Evolutionary conservation across 1,140 invertebrate species (phyloP).

Genomic region (Drosophila pallidifrons): DNA sequence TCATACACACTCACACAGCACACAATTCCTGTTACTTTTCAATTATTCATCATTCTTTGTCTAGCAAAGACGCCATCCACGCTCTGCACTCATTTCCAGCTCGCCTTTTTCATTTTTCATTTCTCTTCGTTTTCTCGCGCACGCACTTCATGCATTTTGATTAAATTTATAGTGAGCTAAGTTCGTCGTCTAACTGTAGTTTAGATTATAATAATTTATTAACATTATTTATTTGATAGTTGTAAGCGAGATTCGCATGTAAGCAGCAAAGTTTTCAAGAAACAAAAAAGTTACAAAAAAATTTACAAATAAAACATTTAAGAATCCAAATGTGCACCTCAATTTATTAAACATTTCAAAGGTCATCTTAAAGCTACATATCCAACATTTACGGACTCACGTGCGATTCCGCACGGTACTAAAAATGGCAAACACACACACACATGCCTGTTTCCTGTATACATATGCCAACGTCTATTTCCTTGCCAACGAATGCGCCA

Average conservation of each 20-base stretch:
- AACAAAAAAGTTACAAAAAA: conserved; percentile 76
- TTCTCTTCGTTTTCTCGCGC: conserved; percentile 34
- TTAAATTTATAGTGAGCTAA: conserved; percentile 53
- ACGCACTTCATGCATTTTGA: conserved; percentile 40
- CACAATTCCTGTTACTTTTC: conserved; percentile 62
- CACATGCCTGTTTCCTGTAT: conserved; percentile 7
- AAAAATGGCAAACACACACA: conserved; percentile 6
- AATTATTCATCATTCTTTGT: conserved; percentile 62
- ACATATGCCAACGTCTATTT: conserved; percentile 19
- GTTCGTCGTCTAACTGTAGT: conserved; percentile 69
- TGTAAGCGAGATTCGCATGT: conserved; percentile 64
- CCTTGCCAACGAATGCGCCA: conserved; percentile 17
- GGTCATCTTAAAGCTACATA: conserved; percentile 21
- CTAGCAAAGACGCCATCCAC: conserved; percentile 1
- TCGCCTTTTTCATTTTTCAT: conserved; percentile 39
- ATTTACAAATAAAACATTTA: conserved; percentile 47
- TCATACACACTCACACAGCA: conserved; percentile 36
- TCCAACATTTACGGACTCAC: conserved; percentile 8
- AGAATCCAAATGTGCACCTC: conserved; percentile 8
- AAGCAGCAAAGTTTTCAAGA: conserved; percentile 80
- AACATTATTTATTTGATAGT: conserved; percentile 76
- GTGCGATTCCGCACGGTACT: not conserved
- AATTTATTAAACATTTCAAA: conserved; percentile 24
- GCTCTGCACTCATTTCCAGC: conserved; percentile 55
- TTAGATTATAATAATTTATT: conserved; percentile 79